Evolutionary conservation across 2,797 vertebrate genomes (phyloP).

Genomic region (Lutjanus campechanus): DNA sequence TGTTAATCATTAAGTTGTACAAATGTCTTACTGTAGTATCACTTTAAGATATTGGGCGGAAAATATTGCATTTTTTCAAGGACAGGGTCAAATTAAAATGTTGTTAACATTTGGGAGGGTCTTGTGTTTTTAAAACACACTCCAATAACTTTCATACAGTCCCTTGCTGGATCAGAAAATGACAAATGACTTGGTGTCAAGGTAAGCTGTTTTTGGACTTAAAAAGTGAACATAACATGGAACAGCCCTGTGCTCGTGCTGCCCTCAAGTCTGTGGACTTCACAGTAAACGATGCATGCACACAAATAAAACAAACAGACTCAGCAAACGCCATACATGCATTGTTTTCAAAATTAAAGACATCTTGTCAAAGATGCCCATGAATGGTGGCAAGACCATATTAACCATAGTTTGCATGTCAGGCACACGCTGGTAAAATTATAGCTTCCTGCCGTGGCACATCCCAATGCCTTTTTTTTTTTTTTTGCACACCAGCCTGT

Average conservation of each 20-base stretch:
- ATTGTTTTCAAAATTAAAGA: conserved; percentile 48
- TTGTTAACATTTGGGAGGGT: not conserved
- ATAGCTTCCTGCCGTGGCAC: conserved; percentile 59
- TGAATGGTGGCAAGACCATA: conserved; percentile 27
- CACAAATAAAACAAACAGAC: conserved; percentile 38
- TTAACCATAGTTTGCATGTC: conserved; percentile 61
- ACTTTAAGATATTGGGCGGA: not conserved
- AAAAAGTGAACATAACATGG: conserved; percentile 15
- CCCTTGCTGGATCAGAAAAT: conserved; percentile 24
- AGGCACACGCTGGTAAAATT: conserved; percentile 54
- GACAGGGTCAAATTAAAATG: not conserved
- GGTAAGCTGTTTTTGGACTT: conserved; percentile 19
- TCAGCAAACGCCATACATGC: conserved; percentile 8
- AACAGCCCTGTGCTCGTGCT: conserved; percentile 20
- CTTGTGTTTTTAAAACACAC: not conserved
- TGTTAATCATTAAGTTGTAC: not conserved
- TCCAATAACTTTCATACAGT: not conserved
- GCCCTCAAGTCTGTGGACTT: conserved; percentile 20
- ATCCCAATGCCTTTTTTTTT: conserved; percentile 29
- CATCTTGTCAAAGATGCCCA: conserved; percentile 40
- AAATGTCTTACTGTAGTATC: not conserved
- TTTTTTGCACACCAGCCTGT: conserved; percentile 54
- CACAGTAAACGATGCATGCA: conserved; percentile 39
- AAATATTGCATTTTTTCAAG: too few relatives aligned
- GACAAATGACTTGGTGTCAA: conserved; percentile 32